Evolutionary conservation across 2,113 vertebrate genomes (phyloP), one percentile per base, ranked within the genome.

Genomic region (Halichoerus grypus): DNA sequence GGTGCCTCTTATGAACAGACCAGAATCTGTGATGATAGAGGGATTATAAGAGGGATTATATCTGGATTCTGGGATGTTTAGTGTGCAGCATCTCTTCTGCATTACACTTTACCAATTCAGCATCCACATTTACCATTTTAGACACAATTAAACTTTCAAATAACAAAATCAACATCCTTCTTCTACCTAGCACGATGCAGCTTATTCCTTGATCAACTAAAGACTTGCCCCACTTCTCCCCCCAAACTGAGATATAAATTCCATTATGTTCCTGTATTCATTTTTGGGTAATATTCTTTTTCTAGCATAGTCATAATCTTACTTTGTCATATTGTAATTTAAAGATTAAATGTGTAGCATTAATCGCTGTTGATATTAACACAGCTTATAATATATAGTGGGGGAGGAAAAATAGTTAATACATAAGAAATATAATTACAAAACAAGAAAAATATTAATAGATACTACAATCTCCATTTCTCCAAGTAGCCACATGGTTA

Each of bases 281-380:
- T 59, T 39, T 88, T 94, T 53, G 21, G 7, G 10, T 83, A 72
- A 72, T 94, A 5, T 67, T 81, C 13, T 63, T 93, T 91, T 93
- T 71, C 69, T 80, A 57, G 42, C 19, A 85, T 26, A 88, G 36
- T 63, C 36, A 88, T 33, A 28, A 59, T 95, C 24, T 84, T 46
- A 15, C 28, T 65, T 88, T 93, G 81, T 21, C 90, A 57, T 71
- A 4, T 4, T 71, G 1, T 91, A 55, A 82, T 3, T 61, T 80
- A 83, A 85, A 51, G 53, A 51, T 91, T 93, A 93, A 69, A 93
- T 85, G 15, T 79, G 55, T 39, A 85, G n/a, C 11, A 84, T 57
- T 77, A 65, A 57, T 65, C 33, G 22, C 3, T 21, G 13, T 94
- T 79, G 59, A 80, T 3, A 49, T 65, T 84, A 79, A 82, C 6